These are phyloP conservation scores for Embiotoca jacksoni DNA, from an alignment of 2,113 vertebrate species.

Conservation along the genomic window DNA sequence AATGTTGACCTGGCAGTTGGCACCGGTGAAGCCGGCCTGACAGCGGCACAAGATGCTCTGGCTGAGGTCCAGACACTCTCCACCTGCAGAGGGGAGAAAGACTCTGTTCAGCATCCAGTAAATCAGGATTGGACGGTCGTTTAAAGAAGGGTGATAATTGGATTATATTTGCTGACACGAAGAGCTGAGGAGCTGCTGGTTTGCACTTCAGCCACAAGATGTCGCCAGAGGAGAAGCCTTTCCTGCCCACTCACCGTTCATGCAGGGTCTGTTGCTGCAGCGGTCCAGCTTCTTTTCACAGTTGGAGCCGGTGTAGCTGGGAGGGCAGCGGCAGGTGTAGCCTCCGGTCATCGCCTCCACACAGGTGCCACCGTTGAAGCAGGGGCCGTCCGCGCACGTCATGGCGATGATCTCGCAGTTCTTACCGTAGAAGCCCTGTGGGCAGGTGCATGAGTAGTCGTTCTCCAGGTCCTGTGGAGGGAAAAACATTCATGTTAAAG, in stretches of 20 bases:
- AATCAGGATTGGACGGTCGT: neutral
- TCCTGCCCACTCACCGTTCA: constrained; percentile 75
- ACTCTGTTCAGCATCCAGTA: constrained; percentile 43
- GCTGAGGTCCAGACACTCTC: constrained; percentile 94
- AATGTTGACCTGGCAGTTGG: constrained; percentile 92
- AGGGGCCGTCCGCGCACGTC: constrained; percentile 91
- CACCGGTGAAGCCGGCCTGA: constrained; percentile 88
- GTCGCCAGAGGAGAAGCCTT: constrained; percentile 19
- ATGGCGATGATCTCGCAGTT: constrained; percentile 93
- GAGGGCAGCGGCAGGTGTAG: constrained; percentile 89
- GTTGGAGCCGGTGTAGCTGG: constrained; percentile 91
- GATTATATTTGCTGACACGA: constrained; percentile 7
- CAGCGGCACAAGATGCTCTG: constrained; percentile 94
- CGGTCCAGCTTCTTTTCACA: constrained; percentile 94
- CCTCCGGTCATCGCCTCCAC: constrained; percentile 82
- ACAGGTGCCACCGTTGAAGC: constrained; percentile 92
- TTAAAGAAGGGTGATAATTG: constrained; percentile 26
- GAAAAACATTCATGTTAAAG: neutral
- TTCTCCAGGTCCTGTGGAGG: constrained; percentile 85
- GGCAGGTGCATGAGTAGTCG: constrained; percentile 91
- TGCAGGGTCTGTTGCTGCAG: constrained; percentile 89
- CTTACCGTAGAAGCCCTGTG: constrained; percentile 92
- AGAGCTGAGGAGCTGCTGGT: neutral
- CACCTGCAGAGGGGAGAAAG: constrained; percentile 86
- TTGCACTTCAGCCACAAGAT: constrained; percentile 56